Percentiles rank a stretch among this genome's conserved stretches.
Evolutionary conservation across 1,140 invertebrate genomes (phyloP).

Genomic region (Aradophagus sp.): DNA sequence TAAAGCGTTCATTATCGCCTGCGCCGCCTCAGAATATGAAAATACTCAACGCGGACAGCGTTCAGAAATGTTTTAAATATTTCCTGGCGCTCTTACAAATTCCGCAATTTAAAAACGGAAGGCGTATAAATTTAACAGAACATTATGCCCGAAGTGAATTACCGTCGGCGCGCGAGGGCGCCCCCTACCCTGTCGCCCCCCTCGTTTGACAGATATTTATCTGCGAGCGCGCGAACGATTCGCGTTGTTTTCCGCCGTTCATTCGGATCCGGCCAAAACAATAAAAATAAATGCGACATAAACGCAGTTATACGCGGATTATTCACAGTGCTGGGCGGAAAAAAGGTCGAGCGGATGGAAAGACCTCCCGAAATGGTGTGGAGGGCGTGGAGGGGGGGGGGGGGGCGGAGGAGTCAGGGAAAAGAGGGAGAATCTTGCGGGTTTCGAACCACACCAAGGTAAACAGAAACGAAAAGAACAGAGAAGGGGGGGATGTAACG

Average conservation of each 20-base stretch:
- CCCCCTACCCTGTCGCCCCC: no score
- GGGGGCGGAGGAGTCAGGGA: no score
- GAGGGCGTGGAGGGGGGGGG: no score
- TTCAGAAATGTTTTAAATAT: conserved; percentile 53
- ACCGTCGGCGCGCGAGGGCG: conserved; percentile 15
- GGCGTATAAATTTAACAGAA: conserved; percentile 47
- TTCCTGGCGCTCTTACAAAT: conserved; percentile 53
- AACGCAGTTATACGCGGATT: conserved; percentile 36
- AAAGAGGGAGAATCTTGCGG: no score
- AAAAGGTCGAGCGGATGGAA: no score
- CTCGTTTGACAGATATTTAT: conserved; percentile 47
- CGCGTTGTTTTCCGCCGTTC: conserved; percentile 35
- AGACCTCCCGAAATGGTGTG: no score
- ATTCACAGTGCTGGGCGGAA: conserved; percentile 19
- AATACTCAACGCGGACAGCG: conserved; percentile 41
- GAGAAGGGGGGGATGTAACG: no score
- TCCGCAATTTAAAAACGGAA: conserved; percentile 52
- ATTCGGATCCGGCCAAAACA: conserved; percentile 24
- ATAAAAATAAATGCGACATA: conserved; percentile 41
- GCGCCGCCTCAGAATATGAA: conserved; percentile 35
- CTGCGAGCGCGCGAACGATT: conserved; percentile 27
- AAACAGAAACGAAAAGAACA: conserved; percentile 13
- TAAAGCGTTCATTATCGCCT: conserved; percentile 44
- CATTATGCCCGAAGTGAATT: conserved; percentile 51
- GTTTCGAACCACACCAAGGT: no score